Evolutionary conservation across 53 echinoderm and acorn worm genomes (phyloP).

Genomic region (Patiria pectinifera): DNA sequence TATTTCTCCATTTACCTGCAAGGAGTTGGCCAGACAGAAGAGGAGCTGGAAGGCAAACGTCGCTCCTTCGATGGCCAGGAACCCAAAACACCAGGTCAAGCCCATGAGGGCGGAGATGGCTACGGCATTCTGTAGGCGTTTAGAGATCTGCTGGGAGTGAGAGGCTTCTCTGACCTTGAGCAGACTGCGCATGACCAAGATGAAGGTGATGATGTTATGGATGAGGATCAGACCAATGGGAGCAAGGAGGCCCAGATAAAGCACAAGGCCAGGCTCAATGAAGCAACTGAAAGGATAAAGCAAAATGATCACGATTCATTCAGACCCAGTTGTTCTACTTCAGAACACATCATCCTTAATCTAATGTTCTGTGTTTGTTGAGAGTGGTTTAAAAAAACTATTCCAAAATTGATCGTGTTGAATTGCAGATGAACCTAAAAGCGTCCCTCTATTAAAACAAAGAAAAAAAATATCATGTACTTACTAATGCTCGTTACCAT

Average conservation of each 20-base stretch:
- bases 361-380: too few relatives aligned
- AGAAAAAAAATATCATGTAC: not conserved
- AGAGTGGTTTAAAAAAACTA: too few relatives aligned
- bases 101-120: too few relatives aligned
- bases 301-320: not conserved
- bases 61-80: slow-evolving; percentile 64
- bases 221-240: slow-evolving; percentile 43
- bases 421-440: too few relatives aligned
- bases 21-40: too few relatives aligned
- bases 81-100: slow-evolving; percentile 43
- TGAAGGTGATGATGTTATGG: slow-evolving; percentile 72
- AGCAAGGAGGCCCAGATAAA: slow-evolving; percentile 52
- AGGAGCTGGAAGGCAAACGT: slow-evolving; percentile 8
- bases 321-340: too few relatives aligned
- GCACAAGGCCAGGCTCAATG: slow-evolving; percentile 55
- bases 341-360: too few relatives aligned
- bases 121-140: too few relatives aligned
- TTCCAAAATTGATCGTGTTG: too few relatives aligned
- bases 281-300: slow-evolving; percentile 69
- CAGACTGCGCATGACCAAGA: slow-evolving; percentile 58
- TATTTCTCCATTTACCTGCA: slow-evolving; percentile 20
- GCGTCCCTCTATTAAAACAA: too few relatives aligned
- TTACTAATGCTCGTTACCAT: slow-evolving; percentile 71
- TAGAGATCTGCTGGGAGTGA: too few relatives aligned
- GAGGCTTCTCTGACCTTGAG: slow-evolving; percentile 19